Evolutionary conservation across 2,113 vertebrate species (phyloP), one percentile per base, ranked within the genome.

Genomic region (Hippocampus barbouri): DNA sequence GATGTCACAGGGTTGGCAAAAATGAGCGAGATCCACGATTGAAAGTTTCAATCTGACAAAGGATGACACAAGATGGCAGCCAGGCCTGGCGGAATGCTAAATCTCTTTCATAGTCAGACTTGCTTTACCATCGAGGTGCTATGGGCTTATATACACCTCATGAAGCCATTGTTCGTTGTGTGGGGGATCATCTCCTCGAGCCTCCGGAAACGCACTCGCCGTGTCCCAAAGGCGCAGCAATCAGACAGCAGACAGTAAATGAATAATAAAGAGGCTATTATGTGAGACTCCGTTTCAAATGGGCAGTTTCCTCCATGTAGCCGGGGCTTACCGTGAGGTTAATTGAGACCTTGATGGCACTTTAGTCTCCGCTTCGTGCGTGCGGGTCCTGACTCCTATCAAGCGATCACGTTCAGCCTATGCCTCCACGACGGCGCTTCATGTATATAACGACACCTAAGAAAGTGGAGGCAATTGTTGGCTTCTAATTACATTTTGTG

Each of bases 291-390:
- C 6, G 73, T 83, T 85, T 85, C 56, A 74, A 83, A 71, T 75
- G 74, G 80, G 40, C 75, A 66, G 67, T 81, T 79, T 71, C 77
- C 82, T 72, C 77, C 79, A 79, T 72, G 70, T 63, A 79, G 77
- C 73, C 65, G 1, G 68, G 64, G 74, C 79, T 53, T 75, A 66
- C 59, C 63, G 72, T 67, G 76, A 85, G 81, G 78, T 85, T 86
- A 88, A 87, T 85, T 82, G 82, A 86, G 82, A 88, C 79, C 78
- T 81, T 78, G 83, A 81, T 79, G 81, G 82, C 80, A 73, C 73
- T 79, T 83, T 68, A 78, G 65, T 78, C 73, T 84, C 57, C 40
- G 59, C 70, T 70, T 38, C 62, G 16, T 51, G 64, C 73, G 54
- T 15, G 15, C 27, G 53, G 16, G 18, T 83, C 85, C 78, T 62